Evolutionary conservation across 2,113 vertebrate genomes (phyloP).

Genomic region (Xiphophorus maculatus): DNA sequence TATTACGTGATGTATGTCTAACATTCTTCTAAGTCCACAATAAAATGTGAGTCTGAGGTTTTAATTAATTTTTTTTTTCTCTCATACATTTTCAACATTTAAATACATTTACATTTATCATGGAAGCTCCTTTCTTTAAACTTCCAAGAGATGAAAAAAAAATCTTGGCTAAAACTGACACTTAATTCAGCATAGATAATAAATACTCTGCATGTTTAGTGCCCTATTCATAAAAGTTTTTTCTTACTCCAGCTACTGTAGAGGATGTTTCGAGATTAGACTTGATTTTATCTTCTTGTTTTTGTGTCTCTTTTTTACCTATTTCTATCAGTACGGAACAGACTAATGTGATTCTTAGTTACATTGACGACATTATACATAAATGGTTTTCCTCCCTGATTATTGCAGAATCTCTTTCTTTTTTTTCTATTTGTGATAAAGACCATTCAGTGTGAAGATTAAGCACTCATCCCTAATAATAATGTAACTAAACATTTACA

Average conservation of each 20-base stretch:
- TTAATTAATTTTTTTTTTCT: not conserved
- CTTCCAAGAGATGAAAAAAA: not conserved
- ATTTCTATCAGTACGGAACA: not conserved
- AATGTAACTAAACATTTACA: not conserved
- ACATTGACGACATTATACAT: not conserved
- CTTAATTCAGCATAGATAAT: too few relatives aligned
- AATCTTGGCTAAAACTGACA: not conserved
- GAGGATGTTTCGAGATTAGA: not conserved
- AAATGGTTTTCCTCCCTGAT: not conserved
- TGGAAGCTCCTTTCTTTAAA: not conserved
- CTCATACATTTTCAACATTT: not conserved
- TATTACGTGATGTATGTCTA: too few relatives aligned
- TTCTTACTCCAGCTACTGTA: not conserved
- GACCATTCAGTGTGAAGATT: not conserved
- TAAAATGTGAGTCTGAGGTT: not conserved
- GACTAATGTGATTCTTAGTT: not conserved
- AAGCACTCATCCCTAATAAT: not conserved
- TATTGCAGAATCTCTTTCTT: not conserved
- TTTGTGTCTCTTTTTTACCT: not conserved
- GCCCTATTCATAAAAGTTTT: not conserved
- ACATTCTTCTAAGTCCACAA: not conserved
- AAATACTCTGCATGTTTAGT: not conserved
- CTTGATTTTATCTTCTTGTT: not conserved
- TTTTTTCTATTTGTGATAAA: not conserved
- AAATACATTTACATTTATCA: not conserved